Evolutionary conservation across 37 sponge, comb jelly and placozoan species (phyloP), one percentile per base, ranked within the genome.

Genomic region (Oopsacas minuta): DNA sequence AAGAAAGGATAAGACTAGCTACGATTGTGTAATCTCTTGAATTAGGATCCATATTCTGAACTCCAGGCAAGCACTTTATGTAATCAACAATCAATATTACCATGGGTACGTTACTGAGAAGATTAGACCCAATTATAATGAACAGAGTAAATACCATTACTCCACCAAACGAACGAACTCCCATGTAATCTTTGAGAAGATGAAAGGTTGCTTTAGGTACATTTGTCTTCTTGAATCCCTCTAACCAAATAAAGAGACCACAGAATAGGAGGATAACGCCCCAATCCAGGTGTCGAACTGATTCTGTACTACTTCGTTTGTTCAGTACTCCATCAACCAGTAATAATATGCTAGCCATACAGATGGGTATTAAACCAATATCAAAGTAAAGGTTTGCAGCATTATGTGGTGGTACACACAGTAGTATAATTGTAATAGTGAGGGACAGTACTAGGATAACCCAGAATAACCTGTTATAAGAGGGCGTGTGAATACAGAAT

Each of bases 221-320:
- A 36, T 86, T 82, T 22, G 89, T 89, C 37, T 83, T 83, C 61
- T 89, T 49, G 52, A 89, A 89, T 23, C 89, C 89, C 81, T 86
- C 53, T 0, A 86, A 34, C 89, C 89, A 89, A 25, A 52, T 53
- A 52, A 89, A 89, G 22, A 89, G 83, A 0, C 89, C 89, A 82
- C 85, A 86, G 81, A 89, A 89, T 83, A 89, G 49, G 37, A 86
- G 84, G 52, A 89, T 69, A 36, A 89, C 84, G 10, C 83, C 52
- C 89, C 89, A 89, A 84, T 89, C 89, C 53, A 89, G 52, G n/a
- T 82, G 39, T 20, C 39, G 51, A 28, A 89, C 86, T 49, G 89
- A 81, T 35, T 83, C 81, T 36, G 61, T 84, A 36, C 86, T 61
- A 49, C 86, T 53, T 3, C 83, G 69, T 7, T 81, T 75, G 86